Evolutionary conservation across 2,888 invertebrate genomes (phyloP).

Genomic region (Epiblema foenella): DNA sequence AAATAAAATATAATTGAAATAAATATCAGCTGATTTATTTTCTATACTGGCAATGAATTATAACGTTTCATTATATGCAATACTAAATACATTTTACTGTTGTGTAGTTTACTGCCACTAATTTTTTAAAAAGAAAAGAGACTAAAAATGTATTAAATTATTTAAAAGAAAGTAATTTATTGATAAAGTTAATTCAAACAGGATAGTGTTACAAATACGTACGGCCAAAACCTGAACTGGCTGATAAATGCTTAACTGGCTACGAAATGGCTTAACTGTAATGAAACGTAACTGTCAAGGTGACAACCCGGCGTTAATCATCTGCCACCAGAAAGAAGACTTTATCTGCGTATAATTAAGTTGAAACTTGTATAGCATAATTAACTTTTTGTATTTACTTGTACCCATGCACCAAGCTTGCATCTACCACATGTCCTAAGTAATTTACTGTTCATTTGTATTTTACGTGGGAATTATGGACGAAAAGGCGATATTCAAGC

Average conservation of each 20-base stretch:
- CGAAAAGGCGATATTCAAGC: conserved; percentile 76
- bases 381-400: neutral
- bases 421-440: conserved; percentile 21
- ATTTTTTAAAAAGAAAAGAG: too few species aligned
- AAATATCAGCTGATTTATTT: conserved; percentile 30
- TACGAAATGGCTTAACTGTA: neutral
- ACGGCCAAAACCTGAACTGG: too few species aligned
- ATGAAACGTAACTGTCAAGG: conserved; percentile 8
- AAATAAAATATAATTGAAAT: neutral
- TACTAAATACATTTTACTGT: neutral
- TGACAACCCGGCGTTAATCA: neutral
- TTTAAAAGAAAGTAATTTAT: too few species aligned
- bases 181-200: too few species aligned
- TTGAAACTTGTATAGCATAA: neutral
- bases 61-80: conserved; percentile 12
- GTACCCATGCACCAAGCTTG: neutral
- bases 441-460: conserved; percentile 13
- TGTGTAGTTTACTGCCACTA: too few species aligned
- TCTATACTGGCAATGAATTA: conserved; percentile 16
- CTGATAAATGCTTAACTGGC: too few species aligned
- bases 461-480: conserved; percentile 63
- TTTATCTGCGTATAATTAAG: fast-evolving
- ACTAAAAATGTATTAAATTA: too few species aligned
- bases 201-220: too few species aligned
- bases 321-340: neutral